phyloP scores from a whole-genome alignment of 2,113 vertebrate genomes.

The Periophthalmus modestus region DNA sequence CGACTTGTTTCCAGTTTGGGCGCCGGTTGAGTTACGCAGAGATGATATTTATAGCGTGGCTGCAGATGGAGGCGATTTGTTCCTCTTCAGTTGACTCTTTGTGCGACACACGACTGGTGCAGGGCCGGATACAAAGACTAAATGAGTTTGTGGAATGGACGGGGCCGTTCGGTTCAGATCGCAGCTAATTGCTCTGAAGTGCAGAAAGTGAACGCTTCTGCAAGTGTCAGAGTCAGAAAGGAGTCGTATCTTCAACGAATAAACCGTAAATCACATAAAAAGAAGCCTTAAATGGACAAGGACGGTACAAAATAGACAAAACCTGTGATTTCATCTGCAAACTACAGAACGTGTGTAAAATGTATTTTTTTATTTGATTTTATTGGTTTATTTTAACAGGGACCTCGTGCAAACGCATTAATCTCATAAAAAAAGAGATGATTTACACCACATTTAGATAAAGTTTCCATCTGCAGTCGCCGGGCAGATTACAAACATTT shows the following conservation, averaged over 20 bases:
- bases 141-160: slow-evolving; percentile 50
- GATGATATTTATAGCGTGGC: slow-evolving; percentile 43
- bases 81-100: slow-evolving; percentile 44
- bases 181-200: slow-evolving; percentile 18
- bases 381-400: no score
- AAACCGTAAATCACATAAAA: not conserved
- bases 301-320: not conserved
- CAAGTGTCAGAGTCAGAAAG: not conserved
- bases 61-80: slow-evolving; percentile 57
- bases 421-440: no score
- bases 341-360: no score
- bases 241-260: not conserved
- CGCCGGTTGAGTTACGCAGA: slow-evolving; percentile 26
- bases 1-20: slow-evolving; percentile 37
- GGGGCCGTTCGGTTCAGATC: slow-evolving; percentile 21
- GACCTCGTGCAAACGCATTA: no score
- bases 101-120: slow-evolving; percentile 15
- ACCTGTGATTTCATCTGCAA: not conserved
- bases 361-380: no score
- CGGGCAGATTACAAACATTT: no score
- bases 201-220: not conserved
- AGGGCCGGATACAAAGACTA: slow-evolving; percentile 20
- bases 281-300: not conserved
- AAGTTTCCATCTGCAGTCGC: no score
- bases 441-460: no score